Conservation (phyloP, 2,797 vertebrate species). For the Acanthis flammea region DNA sequence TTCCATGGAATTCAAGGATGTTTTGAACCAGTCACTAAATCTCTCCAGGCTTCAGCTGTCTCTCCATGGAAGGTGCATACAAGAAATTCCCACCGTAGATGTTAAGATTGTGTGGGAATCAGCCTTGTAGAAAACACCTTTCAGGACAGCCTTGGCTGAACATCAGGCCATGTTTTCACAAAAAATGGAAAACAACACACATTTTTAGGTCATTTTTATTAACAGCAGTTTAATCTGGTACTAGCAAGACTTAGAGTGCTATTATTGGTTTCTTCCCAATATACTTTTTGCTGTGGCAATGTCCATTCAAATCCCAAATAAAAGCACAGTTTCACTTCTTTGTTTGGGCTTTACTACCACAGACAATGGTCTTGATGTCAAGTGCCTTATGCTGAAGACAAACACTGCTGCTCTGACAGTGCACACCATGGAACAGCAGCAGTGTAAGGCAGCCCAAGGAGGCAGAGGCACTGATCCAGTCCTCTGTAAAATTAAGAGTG, state of each 20-base stretch:
- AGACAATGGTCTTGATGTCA: background rate
- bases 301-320: background rate
- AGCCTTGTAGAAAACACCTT: background rate
- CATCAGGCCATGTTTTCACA: background rate
- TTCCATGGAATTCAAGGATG: background rate
- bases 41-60: background rate
- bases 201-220: background rate
- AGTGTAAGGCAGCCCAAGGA: background rate
- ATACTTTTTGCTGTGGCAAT: background rate
- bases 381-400: background rate
- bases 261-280: background rate
- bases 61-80: background rate
- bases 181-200: background rate
- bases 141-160: background rate
- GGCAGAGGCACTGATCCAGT: background rate
- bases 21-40: background rate
- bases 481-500: conserved; percentile 32
- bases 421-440: background rate
- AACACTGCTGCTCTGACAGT: background rate
- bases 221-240: background rate
- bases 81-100: background rate
- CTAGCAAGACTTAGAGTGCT: background rate
- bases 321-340: background rate
- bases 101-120: background rate
- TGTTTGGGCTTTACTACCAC: background rate